Base-by-base conservation (phyloP, 2,797 vertebrate species). In the Uromys caudimaculatus region DNA sequence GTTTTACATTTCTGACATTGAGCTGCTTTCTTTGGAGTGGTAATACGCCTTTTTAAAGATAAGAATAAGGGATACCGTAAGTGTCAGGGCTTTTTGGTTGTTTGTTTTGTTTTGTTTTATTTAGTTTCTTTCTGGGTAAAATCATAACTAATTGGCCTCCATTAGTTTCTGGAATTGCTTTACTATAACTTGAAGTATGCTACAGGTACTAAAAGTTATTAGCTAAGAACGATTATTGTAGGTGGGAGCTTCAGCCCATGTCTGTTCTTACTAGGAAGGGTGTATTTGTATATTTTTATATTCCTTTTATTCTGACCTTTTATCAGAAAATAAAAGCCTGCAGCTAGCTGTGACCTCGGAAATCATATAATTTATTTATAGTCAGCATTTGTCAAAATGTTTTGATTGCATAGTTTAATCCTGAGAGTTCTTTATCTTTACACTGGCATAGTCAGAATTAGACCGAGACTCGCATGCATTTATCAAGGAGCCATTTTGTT, bases 351-450 rank as follows among this genome's bases (percentile, higher is more conserved):
- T 76, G 73, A 94, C 87, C 81, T 92, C 92, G 83, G 44, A 90
- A 78, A 93, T 85, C 16, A 82, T 75, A 89, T 47, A 83, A 76
- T 67, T 91, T 96, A 62, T 83, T 96, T 98, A 95, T 94, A 96
- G 90, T 91, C 23, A 91, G 41, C 67, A 91, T 83, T 96, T 97
- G 90, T 89, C 81, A 95, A 93, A 56, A 77, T 86, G 83, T 89
- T 97, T 97, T 89, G 90, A 96, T 93, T 54, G 14, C 12, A 64
- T 23, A 94, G 21, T 91, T 71, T 95, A 86, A 91, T 58, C 69
- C 78, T 52, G 67, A 93, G 92, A 50, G 1, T 54, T 87, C 35
- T 94, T 96, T 75, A 92, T 88, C 85, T 93, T 92, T 86, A 3
- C 23, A 24, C 87, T 89, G 83, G 44, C 29, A n/a, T 60, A 94